Percentiles rank a stretch among this genome's conserved stretches.
These are phyloP conservation scores for Danaus chrysippus DNA, from an alignment of 2,888 invertebrate species.

Conservation along the genomic window DNA sequence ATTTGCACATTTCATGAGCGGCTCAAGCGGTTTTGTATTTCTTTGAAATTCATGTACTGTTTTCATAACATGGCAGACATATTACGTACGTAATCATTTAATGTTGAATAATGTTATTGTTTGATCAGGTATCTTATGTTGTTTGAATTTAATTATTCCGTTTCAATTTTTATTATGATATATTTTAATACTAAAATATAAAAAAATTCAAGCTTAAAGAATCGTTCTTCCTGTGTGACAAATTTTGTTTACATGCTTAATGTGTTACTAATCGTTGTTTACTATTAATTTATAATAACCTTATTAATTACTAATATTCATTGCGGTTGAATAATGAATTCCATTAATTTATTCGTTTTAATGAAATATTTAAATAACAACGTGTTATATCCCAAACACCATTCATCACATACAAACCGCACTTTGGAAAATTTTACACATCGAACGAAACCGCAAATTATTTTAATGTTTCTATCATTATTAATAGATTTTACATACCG, in stretches of 20 bases:
- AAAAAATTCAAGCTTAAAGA: no score
- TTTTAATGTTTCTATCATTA: conserved; percentile 14
- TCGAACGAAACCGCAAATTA: conserved; percentile 30
- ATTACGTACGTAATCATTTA: neutral
- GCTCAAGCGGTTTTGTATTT: neutral
- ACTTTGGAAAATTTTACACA: conserved; percentile 26
- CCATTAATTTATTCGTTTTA: conserved; percentile 12
- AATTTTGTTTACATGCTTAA: no score
- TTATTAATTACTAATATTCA: conserved; percentile 10
- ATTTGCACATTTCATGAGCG: neutral
- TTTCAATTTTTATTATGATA: no score
- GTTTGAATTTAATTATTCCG: no score
- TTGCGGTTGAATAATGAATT: conserved; percentile 21
- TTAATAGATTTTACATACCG: conserved; percentile 19
- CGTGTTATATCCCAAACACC: conserved; percentile 4
- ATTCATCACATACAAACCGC: conserved; percentile 29
- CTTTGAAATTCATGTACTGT: conserved; percentile 1
- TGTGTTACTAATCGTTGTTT: no score
- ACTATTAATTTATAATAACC: no score
- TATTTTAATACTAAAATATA: no score
- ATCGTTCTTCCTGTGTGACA: no score
- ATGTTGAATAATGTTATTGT: neutral
- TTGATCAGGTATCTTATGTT: no score
- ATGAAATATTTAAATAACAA: conserved; percentile 20
- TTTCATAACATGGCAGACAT: conserved; percentile 28